These are phyloP conservation scores for Melanotaenia maccullochi DNA, from an alignment of 2,797 vertebrate species.

Conservation along the genomic window DNA sequence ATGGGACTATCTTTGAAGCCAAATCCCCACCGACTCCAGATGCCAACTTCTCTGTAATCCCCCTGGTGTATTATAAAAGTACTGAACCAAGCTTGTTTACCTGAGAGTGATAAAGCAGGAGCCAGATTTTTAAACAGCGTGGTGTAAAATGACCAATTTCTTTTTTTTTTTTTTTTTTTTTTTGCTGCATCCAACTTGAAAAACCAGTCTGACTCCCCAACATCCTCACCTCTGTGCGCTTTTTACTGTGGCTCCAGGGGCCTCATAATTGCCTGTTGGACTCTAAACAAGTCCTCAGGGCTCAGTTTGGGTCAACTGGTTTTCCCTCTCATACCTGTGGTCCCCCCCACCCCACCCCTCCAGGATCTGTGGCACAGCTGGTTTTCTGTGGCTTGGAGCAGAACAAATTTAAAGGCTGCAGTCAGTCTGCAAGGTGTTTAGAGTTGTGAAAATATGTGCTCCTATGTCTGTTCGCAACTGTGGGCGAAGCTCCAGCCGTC, in stretches of 20 bases:
- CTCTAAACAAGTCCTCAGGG: conserved; percentile 46
- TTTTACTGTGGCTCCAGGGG: conserved; percentile 41
- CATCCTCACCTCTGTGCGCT: conserved; percentile 27
- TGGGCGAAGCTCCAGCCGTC: conserved; percentile 41
- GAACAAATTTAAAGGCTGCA: conserved; percentile 40
- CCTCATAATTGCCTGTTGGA: conserved; percentile 52
- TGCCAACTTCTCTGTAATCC: background rate
- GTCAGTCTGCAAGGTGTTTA: conserved; percentile 39
- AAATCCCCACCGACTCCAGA: conserved; percentile 11
- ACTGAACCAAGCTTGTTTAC: conserved; percentile 14
- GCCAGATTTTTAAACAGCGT: conserved; percentile 7
- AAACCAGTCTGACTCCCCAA: conserved; percentile 11
- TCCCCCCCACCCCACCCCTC: background rate
- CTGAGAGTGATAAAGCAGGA: background rate
- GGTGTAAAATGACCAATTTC: conserved; percentile 7
- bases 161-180: conserved; percentile 2
- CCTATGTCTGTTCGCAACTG: conserved; percentile 32
- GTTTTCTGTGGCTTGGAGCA: conserved; percentile 65
- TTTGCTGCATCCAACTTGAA: conserved; percentile 23
- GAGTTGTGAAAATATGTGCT: conserved; percentile 52
- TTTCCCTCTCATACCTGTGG: conserved; percentile 3
- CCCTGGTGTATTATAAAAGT: conserved; percentile 6
- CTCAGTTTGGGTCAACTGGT: conserved; percentile 41
- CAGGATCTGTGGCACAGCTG: conserved; percentile 68
- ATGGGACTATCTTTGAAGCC: conserved; percentile 24